Evolutionary conservation across 64 coral and sea anemone species (phyloP).

Genomic region (Montipora cactus): DNA sequence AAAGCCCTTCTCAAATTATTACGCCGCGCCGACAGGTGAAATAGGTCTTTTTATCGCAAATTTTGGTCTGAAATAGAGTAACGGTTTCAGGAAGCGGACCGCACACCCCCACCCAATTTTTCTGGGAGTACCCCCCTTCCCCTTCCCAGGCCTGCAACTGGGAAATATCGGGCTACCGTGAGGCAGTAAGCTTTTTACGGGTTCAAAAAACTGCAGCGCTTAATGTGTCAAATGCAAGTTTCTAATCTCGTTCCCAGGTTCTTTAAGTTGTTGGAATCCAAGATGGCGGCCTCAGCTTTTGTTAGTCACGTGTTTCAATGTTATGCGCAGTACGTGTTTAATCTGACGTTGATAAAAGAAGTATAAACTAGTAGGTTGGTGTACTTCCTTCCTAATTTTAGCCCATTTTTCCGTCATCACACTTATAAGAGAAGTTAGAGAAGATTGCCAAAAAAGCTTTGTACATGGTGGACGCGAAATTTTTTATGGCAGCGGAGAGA

Average conservation of each 20-base stretch:
- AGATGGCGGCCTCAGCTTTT: neutral
- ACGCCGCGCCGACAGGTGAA: too few relatives aligned
- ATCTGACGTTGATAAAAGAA: constrained; percentile 36
- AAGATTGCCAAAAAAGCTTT: constrained; percentile 33
- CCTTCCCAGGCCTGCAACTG: too few relatives aligned
- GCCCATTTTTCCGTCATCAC: neutral
- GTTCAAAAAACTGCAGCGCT: too few relatives aligned
- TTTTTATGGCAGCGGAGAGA: constrained; percentile 60
- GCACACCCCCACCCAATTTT: too few relatives aligned
- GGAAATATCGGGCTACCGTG: too few relatives aligned
- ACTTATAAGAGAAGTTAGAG: constrained; percentile 27
- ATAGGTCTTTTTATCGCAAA: too few relatives aligned
- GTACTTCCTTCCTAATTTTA: constrained; percentile 17
- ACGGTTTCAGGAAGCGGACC: too few relatives aligned
- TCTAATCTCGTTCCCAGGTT: neutral
- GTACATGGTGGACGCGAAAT: constrained; percentile 58
- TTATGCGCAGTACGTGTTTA: constrained; percentile 62
- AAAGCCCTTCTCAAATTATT: too few relatives aligned
- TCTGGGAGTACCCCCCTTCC: too few relatives aligned
- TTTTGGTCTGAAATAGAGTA: too few relatives aligned
- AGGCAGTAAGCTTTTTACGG: too few relatives aligned
- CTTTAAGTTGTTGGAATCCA: neutral
- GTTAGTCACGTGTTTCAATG: constrained; percentile 35
- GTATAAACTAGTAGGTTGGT: neutral
- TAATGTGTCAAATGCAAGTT: too few relatives aligned